Base-by-base conservation (phyloP, 2,113 vertebrate species). In the Solea solea region DNA sequence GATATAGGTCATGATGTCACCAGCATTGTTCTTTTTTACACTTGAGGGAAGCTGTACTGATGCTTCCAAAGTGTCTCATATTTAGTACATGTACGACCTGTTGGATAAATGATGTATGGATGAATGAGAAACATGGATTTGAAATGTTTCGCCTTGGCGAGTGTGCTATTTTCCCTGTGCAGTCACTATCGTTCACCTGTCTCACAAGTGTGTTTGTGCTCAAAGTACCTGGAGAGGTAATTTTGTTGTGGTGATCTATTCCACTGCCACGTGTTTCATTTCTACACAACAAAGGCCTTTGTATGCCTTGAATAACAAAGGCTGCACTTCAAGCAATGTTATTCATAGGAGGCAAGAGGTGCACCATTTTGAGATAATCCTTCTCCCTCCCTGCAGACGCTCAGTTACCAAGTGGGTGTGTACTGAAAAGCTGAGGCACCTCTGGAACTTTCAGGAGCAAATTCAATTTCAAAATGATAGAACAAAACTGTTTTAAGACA, bases 341-440 rank as follows among this genome's bases (percentile, higher is more conserved):
- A 75, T 75, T 72, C 71, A 80, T 74, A 57, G 69, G n/a, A 72
- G 7, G 7, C 1, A 57, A 77, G 4, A 2, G 64, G 45, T 72
- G 45, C 67, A 57, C 57, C 61, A 21, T 77, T 51, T 67, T 57
- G 15, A 60, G 57, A 84, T 73, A 80, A 82, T 81, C 52, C 69
- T 8, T 0, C 52, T 66, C 46, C 50, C 15, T 74, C n/a, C 44
- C 67, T 56, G 21, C 28, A 69, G 74, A 60, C 25, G 42, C 69
- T 79, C 44, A 14, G 51, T 51, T 40, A 59, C 67, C 74, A 59
- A 51, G 68, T 39, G 64, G 60, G 68, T 61, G 52, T 74, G 72
- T 55, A 8, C 53, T 69, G 55, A 65, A 62, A 68, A 34, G 3
- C 52, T 59, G 60, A 65, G 42, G 0, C 7, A 1, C 11, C 7